Conservation (phyloP, 2,888 invertebrate genomes). For the Xylophagus ater region DNA sequence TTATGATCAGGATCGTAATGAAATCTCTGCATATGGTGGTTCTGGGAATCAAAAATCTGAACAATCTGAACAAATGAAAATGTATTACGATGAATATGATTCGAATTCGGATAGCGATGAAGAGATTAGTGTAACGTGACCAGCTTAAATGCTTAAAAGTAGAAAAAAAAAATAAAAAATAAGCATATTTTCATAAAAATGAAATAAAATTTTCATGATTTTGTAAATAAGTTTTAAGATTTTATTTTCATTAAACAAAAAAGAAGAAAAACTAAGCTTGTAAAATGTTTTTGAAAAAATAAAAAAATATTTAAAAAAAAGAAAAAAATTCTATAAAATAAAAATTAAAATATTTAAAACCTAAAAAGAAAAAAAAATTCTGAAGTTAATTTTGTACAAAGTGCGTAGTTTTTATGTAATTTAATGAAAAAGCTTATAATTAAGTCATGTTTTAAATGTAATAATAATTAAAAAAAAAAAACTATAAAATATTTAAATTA, state of each 20-base stretch:
- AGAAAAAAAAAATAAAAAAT: background rate
- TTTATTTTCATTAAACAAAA: background rate
- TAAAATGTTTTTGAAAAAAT: no score
- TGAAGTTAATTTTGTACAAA: no score
- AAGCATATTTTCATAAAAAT: background rate
- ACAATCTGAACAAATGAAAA: conserved; percentile 33
- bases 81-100: conserved; percentile 37
- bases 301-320: no score
- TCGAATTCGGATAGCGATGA: conserved; percentile 60
- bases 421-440: no score
- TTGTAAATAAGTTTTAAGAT: background rate
- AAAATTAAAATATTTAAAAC: no score
- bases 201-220: background rate
- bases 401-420: no score
- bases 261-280: background rate
- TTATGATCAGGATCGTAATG: conserved; percentile 20
- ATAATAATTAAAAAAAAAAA: no score
- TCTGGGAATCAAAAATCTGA: background rate
- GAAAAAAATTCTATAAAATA: no score
- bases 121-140: conserved; percentile 84
- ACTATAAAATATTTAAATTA: no score
- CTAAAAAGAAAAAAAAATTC: no score
- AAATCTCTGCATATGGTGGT: background rate
- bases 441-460: no score
- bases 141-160: no score